Percentiles rank a stretch among this genome's conserved stretches.
phyloP scores from a whole-genome alignment of 2,797 vertebrate genomes.

The Lepus oiostolus region DNA sequence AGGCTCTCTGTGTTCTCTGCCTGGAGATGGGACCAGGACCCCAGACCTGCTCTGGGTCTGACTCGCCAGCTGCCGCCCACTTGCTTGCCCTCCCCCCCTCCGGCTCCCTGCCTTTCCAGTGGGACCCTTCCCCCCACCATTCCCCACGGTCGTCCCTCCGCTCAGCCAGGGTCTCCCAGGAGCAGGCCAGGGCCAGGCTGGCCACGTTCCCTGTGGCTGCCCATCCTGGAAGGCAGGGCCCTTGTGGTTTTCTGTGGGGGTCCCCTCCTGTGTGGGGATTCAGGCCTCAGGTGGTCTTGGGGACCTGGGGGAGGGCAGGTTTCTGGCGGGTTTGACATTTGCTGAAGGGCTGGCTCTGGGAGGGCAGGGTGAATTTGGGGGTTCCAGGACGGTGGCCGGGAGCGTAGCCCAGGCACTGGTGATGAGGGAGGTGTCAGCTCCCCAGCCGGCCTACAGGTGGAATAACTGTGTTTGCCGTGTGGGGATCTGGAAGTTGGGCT shows the following conservation, averaged over 20 bases:
- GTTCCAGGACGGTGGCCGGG: background rate
- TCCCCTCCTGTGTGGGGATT: background rate
- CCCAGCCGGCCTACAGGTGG: rapidly evolving
- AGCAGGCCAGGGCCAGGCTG: background rate
- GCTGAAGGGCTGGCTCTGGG: background rate
- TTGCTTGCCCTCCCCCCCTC: no score
- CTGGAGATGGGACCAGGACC: no score
- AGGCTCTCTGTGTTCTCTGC: no score
- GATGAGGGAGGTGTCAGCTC: background rate
- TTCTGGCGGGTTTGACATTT: conserved; percentile 31
- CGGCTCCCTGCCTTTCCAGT: no score
- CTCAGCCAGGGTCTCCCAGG: no score
- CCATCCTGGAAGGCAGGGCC: background rate
- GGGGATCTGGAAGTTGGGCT: background rate
- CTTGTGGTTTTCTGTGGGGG: background rate
- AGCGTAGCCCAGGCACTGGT: background rate
- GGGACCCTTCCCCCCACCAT: no score
- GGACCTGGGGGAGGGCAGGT: background rate
- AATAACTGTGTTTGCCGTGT: rapidly evolving
- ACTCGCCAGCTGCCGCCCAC: no score
- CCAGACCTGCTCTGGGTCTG: no score
- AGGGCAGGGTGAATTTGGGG: background rate
- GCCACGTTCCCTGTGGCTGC: background rate
- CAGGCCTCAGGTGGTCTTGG: background rate
- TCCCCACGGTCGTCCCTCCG: no score